A percentile compares a stretch with the other conserved stretches of the same genome.
Evolutionary conservation across 1,140 invertebrate species (phyloP).

Genomic region (Atta colombica): DNA sequence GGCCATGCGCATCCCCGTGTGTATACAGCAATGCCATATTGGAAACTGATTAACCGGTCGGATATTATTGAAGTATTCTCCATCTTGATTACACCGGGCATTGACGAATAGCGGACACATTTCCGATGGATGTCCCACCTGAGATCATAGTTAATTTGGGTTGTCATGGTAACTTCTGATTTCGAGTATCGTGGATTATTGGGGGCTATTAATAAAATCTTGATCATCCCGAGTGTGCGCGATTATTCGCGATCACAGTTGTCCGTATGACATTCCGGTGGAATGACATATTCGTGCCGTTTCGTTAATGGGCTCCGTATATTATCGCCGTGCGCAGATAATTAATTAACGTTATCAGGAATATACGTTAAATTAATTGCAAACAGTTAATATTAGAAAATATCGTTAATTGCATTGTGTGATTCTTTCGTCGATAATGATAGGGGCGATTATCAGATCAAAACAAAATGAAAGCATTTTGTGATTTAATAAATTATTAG

Average conservation of each 20-base stretch:
- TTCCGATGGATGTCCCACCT: constrained; percentile 58
- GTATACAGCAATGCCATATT: constrained; percentile 33
- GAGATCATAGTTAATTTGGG: constrained; percentile 68
- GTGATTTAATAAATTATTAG: neutral
- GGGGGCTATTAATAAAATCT: constrained; percentile 53
- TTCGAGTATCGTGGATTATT: constrained; percentile 41
- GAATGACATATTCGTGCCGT: constrained; percentile 7
- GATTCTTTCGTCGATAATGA: constrained; percentile 15
- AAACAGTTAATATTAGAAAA: neutral
- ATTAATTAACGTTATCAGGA: constrained; percentile 45
- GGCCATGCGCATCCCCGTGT: neutral
- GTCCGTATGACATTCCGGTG: constrained; percentile 8
- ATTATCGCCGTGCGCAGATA: constrained; percentile 19
- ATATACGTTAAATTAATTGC: constrained; percentile 32
- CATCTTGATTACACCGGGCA: constrained; percentile 67
- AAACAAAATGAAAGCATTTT: neutral
- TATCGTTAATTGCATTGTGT: constrained; percentile 17
- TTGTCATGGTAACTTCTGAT: constrained; percentile 60
- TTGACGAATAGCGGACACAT: constrained; percentile 61
- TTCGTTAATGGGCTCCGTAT: constrained; percentile 6
- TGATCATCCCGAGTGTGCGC: constrained; percentile 34
- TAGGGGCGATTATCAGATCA: neutral
- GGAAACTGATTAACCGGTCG: constrained; percentile 65
- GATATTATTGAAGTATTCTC: constrained; percentile 66
- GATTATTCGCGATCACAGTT: constrained; percentile 36